Conservation (phyloP, 2,797 vertebrate genomes). For the Champsocephalus esox region DNA sequence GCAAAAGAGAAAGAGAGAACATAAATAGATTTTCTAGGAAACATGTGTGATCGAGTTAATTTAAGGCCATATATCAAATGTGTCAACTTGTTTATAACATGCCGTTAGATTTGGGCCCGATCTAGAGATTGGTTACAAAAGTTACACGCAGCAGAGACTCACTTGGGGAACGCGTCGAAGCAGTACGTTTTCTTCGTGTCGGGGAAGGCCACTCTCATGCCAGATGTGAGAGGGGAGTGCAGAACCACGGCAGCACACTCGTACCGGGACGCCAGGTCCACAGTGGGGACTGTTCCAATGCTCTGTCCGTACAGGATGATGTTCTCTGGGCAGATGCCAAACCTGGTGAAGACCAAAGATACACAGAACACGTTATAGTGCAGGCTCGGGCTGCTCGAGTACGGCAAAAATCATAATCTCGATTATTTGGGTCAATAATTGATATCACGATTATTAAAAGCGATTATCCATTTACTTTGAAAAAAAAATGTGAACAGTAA, state of each 20-base stretch:
- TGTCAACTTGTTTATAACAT: not conserved
- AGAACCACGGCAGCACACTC: slow-evolving; percentile 95
- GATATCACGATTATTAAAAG: too few relatives aligned
- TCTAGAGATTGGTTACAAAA: not conserved
- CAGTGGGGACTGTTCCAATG: slow-evolving; percentile 95
- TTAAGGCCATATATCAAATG: not conserved
- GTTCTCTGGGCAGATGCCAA: slow-evolving; percentile 95
- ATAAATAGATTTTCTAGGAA: not conserved
- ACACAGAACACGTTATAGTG: not conserved
- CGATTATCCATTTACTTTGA: too few relatives aligned
- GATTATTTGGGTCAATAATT: too few relatives aligned
- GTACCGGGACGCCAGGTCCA: slow-evolving; percentile 94
- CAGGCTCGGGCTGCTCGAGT: too few relatives aligned
- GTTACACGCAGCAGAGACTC: slow-evolving; percentile 60
- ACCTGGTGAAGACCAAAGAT: slow-evolving; percentile 78
- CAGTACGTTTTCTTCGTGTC: slow-evolving; percentile 98
- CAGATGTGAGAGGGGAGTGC: slow-evolving; percentile 95
- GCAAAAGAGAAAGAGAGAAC: not conserved
- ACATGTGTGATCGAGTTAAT: not conserved
- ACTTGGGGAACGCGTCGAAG: slow-evolving; percentile 98
- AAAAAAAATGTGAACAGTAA: too few relatives aligned
- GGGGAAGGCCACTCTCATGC: slow-evolving; percentile 96
- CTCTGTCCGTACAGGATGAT: slow-evolving; percentile 96
- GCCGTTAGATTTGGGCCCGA: not conserved
- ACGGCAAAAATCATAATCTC: too few relatives aligned